These are phyloP conservation scores for Coenonympha glycerion DNA, from an alignment of 2,888 invertebrate genomes.

Conservation along the genomic window DNA sequence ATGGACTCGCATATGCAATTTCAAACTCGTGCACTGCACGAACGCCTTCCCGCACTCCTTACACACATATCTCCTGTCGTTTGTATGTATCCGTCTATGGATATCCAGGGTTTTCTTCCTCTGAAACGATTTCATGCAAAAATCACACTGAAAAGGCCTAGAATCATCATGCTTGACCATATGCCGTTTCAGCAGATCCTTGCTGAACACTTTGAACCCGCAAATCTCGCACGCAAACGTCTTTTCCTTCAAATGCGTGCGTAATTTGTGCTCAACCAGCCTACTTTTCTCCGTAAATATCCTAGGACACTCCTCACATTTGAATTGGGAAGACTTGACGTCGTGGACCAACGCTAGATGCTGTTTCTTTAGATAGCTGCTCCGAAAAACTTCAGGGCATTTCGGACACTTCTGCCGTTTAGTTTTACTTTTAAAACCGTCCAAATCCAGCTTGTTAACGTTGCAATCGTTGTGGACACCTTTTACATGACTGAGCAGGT, in stretches of 20 bases:
- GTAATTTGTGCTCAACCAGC: conserved; percentile 46
- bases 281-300: conserved; percentile 47
- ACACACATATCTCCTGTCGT: conserved; percentile 71
- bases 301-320: conserved; percentile 51
- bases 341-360: conserved; percentile 57
- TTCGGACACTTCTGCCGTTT: conserved; percentile 53
- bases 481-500: conserved; percentile 48
- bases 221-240: conserved; percentile 53
- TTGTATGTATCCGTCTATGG: conserved; percentile 74
- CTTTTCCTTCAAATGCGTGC: conserved; percentile 56
- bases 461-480: conserved; percentile 37
- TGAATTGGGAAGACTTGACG: conserved; percentile 46
- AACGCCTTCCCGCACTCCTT: conserved; percentile 74
- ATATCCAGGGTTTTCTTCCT: conserved; percentile 73
- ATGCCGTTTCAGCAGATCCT: conserved; percentile 68
- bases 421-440: background rate
- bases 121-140: conserved; percentile 76
- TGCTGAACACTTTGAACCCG: conserved; percentile 55
- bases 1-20: conserved; percentile 72
- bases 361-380: conserved; percentile 47
- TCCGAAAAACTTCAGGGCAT: conserved; percentile 48
- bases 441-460: conserved; percentile 34
- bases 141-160: conserved; percentile 72
- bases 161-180: conserved; percentile 74
- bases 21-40: conserved; percentile 74